Evolutionary conservation across 2,888 invertebrate species (phyloP), one percentile per base, ranked within the genome.

Genomic region (Zootermopsis nevadensis): DNA sequence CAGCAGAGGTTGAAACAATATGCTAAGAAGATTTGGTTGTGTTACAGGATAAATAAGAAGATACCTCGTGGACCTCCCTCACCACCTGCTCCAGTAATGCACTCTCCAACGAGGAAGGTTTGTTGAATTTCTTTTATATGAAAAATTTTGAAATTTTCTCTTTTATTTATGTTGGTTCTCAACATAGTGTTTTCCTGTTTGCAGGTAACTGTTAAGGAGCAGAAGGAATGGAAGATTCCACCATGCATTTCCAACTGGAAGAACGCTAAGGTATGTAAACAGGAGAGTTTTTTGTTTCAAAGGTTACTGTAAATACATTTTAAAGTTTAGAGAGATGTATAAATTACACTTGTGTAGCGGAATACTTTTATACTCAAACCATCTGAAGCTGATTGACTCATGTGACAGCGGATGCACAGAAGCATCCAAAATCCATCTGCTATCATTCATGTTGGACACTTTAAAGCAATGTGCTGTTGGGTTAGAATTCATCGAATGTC

Each of bases 231-330:
- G 99, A 99, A 99, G 90, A 96, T 97, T 86, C 99, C 99, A 12
- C 99, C 99, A 0, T 99, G 99, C 87, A 99, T 99, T 86, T 98
- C 97, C 0, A 99, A 99, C 89, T 99, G 99, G 99, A 99, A 99
- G 91, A 99, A 99, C 89, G 97, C 99, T 7, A 99, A 98, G 76
- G 84, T 84, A 30, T 77, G 81, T 79, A 33, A 66, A n/a, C 27
- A 15, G 48, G 48, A 1, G 19, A 48, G 19, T 48, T 48, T n/a
- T 48, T 4, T 48, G 48, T 48, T 19, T 48, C 48, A 15, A 19
- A 48, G 48, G 48, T 19, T n/a, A n/a, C n/a, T n/a, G n/a, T 48
- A 48, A 48, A 19, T 48, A 19, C 19, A 48, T 19, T 48, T 38
- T 48, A 19, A 48, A 48, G 4, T 48, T n/a, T n/a, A n/a, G n/a